Base-by-base conservation (phyloP, 2,888 invertebrate genomes). In the Meliscaeva auricollis region DNA sequence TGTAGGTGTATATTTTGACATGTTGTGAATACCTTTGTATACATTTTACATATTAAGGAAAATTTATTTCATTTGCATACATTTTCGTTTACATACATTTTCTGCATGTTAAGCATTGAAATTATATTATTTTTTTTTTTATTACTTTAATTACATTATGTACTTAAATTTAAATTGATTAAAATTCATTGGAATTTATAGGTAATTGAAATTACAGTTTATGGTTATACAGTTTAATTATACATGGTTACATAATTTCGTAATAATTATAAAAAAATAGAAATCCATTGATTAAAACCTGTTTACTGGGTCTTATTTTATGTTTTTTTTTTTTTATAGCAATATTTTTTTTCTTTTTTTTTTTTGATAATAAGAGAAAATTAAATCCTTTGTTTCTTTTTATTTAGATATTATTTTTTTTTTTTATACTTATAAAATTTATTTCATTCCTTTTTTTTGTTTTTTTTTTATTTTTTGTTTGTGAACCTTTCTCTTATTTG, bases 401-500 rank as follows among this genome's bases (percentile, higher is more conserved):
- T n/a, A n/a, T n/a, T n/a, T n/a, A n/a, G n/a, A n/a, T n/a, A n/a
- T n/a, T n/a, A n/a, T n/a, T n/a, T 17, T 48, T 5, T 5, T 8
- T 48, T 20, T 48, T 48, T 26, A 26, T 26, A 26, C 26, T 26
- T 26, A 26, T 26, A 26, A 2, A 26, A 26, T 3, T 26, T 26
- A 26, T 26, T 26, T 26, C 26, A 26, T 26, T 26, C 2, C 4
- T 48, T 17, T 48, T 48, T 48, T 48, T 48, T 48, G 6, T 48
- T 48, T 48, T 48, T 48, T 48, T 48, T 48, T 52, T 54, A 54
- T 52, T 26, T 30, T 52, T 30, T n/a, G 11, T 52, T n/a, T 52
- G 1, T 52, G 7, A 1, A 13, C 13, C 2, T n/a, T 52, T 26
- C 22, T 52, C 2, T 26, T 26, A 15, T 52, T 52, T 52, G 26